Evolutionary conservation across 2,797 vertebrate genomes (phyloP).

Genomic region (Helarctos malayanus): DNA sequence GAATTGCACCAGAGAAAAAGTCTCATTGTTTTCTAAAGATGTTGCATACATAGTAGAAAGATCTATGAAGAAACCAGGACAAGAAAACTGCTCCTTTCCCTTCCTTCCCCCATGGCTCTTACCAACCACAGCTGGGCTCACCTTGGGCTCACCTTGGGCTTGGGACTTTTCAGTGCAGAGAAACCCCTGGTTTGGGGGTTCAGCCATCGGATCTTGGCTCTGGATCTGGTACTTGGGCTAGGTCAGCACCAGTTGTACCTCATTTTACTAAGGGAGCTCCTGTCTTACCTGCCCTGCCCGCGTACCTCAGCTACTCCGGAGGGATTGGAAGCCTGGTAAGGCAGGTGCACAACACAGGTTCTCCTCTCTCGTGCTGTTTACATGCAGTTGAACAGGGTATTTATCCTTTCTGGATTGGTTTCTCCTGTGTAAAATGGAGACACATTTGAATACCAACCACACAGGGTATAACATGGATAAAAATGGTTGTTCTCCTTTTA

Average conservation of each 20-base stretch:
- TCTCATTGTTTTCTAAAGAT: not conserved
- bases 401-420: slow-evolving; percentile 31
- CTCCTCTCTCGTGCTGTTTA: not conserved
- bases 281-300: not conserved
- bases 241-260: not conserved
- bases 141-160: not conserved
- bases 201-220: not conserved
- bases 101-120: not conserved
- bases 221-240: not conserved
- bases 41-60: not conserved
- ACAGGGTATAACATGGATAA: not conserved
- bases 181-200: not conserved
- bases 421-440: slow-evolving; percentile 17
- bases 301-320: not conserved
- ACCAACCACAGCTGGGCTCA: not conserved
- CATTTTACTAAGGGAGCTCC: not conserved
- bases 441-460: not conserved
- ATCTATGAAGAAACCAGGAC: not conserved
- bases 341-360: not conserved
- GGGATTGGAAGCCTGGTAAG: not conserved
- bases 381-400: not conserved
- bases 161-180: not conserved
- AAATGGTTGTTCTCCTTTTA: not conserved
- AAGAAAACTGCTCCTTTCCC: not conserved
- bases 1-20: not conserved